Evolutionary conservation across 2,113 vertebrate genomes (phyloP), one percentile per base, ranked within the genome.

Genomic region (Hirundichthys speculiger): DNA sequence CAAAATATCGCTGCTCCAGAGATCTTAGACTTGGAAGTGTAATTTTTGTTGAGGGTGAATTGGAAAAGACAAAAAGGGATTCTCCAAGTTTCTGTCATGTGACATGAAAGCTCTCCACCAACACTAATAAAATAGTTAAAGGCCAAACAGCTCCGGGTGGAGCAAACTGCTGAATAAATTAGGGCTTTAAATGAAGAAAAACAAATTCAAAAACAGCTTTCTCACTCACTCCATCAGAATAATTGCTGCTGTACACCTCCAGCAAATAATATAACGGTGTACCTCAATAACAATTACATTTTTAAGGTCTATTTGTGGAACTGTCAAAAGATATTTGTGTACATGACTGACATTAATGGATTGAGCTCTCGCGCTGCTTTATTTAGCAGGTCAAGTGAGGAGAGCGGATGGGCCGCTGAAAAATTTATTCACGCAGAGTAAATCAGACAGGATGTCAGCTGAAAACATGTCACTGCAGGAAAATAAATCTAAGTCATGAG

Each of bases 311-410:
- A 56, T 80, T 77, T 79, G 62, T 58, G 22, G 48, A 57, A 52
- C 34, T 64, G 73, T 83, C 69, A 69, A 16, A 66, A 42, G 39
- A 64, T 68, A 75, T 79, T 75, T 69, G 47, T 52, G 62, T 22
- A 57, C 64, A 2, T 73, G 55, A 71, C 62, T 63, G 82, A 80
- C 74, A 41, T 56, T 80, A 86, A 84, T 77, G 78, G 82, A 82
- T 75, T 79, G 63, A 77, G 69, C 55, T 56, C 60, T 75, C 30
- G 7, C 45, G 45, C 39, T 43, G 54, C 47, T 86, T 80, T 75
- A 77, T 82, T 86, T 58, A 63, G 65, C 64, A 57, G 82, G 80
- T 80, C 66, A 73, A 67, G 59, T 24, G 58, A 64, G 70, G 69
- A 21, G 54, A 69, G 42, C 60, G 61, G 64, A 64, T n/a, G 53